Conservation (phyloP, 2,113 vertebrate species). For the Rattus norvegicus region GRCr8 NC_086034.1:85264001-85264500, state of each 20-base stretch:
- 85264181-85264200: background rate
- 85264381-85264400: background rate
- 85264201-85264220: background rate
- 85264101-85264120: background rate
- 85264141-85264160: background rate
- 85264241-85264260: background rate
- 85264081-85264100: background rate
- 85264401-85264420: background rate
- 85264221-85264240: background rate
- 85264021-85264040: background rate
- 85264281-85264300: background rate
- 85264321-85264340: background rate
- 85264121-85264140: background rate
- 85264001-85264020: background rate
- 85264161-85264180: background rate
- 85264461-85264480: background rate
- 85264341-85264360: fast-evolving
- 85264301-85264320: no score
- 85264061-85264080: background rate
- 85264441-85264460: background rate
- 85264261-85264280: background rate
- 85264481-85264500: conserved; percentile 11
- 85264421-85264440: background rate
- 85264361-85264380: no score
- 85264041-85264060: background rate